Evolutionary conservation across 2,888 invertebrate species (phyloP), one percentile per base, ranked within the genome.

Genomic region (Hydriomena furcata): DNA sequence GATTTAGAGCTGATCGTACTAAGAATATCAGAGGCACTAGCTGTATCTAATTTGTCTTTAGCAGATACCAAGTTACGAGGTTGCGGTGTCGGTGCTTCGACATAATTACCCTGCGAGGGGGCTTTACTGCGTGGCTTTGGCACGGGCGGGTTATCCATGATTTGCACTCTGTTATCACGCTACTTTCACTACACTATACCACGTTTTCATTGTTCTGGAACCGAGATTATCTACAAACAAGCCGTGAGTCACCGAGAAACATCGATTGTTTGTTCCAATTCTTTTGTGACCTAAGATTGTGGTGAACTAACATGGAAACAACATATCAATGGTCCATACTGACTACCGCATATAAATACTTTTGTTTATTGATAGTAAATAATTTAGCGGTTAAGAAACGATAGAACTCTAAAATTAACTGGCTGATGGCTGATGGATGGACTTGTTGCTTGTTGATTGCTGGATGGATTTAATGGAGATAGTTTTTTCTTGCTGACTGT

Each of bases 1-100:
- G 92, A 92, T 12, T 91, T 92, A 32, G 88, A 81, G 52, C 91
- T 84, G 30, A 92, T 81, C n/a, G 89, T 91, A 31, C 84, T 83
- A 5, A 91, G 70, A 53, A 91, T 77, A 24, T 43, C 47, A 7
- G 46, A 28, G 8, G 52, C 32, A 34, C 23, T 28, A 6, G 41
- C 11, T 3, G 27, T 7, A 10, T 43, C 46, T 13, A 80, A 76
- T 42, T 76, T 76, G 2, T 86, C 87, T 54, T 65, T 71, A 45
- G 56, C 50, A 2, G 82, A 73, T 13, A 80, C 53, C 56, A 79
- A 83, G 21, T 83, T 86, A 47, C 92, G 85, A 20, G 92, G 92
- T 21, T 91, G 82, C 7, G 92, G 92, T 7, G 92, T 82, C 0
- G 92, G 92, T 43, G 79, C 85, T 58, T 91, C 89, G 1, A 65